Percentiles rank a stretch among this genome's conserved stretches.
phyloP scores from a whole-genome alignment of 2,113 vertebrate genomes.

The Piaya cayana region DNA sequence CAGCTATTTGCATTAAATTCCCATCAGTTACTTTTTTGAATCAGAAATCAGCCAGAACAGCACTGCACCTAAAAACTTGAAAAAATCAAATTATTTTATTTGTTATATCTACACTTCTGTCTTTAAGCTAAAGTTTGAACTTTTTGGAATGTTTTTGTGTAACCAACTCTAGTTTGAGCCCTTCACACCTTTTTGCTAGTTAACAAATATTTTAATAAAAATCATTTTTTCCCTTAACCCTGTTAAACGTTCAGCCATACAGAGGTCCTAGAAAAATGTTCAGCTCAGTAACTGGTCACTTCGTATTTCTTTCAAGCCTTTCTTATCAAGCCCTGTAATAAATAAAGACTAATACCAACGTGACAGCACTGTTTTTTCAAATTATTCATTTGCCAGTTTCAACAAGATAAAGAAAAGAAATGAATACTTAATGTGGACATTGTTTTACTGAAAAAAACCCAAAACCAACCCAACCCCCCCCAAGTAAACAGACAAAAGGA shows the following conservation, averaged over 20 bases:
- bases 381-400: slow-evolving; percentile 75
- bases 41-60: slow-evolving; percentile 21
- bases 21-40: background rate
- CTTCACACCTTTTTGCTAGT: slow-evolving; percentile 45
- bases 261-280: slow-evolving; percentile 14
- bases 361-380: slow-evolving; percentile 45
- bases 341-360: slow-evolving; percentile 69
- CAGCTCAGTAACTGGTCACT: background rate
- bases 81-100: slow-evolving; percentile 52
- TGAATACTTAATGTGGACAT: slow-evolving; percentile 61
- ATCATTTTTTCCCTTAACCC: slow-evolving; percentile 8
- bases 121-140: slow-evolving; percentile 18
- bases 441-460: background rate
- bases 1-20: background rate
- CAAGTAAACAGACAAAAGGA: background rate
- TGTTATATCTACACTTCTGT: slow-evolving; percentile 34
- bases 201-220: slow-evolving; percentile 25
- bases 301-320: slow-evolving; percentile 11
- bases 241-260: slow-evolving; percentile 12
- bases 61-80: background rate
- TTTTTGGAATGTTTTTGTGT: background rate
- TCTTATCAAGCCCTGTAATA: slow-evolving; percentile 35
- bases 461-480: background rate
- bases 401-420: slow-evolving; percentile 69
- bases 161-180: slow-evolving; percentile 27